Evolutionary conservation across 2,888 invertebrate genomes (phyloP).

Genomic region (Heliconius aoede): DNA sequence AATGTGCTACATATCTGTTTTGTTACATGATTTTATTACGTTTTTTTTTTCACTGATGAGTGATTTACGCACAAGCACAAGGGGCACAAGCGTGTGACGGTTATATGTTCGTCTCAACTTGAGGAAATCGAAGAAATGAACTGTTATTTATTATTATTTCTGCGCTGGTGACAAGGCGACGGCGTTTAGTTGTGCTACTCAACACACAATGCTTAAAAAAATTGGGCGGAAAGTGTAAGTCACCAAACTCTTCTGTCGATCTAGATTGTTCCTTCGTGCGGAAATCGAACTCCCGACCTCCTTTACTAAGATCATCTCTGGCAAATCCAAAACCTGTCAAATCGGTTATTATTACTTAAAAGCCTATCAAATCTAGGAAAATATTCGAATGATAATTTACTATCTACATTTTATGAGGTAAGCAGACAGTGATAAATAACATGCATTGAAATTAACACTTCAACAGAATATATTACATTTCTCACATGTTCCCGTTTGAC

Average conservation of each 20-base stretch:
- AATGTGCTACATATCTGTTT: conserved; percentile 31
- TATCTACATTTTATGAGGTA: background rate
- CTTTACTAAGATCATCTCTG: background rate
- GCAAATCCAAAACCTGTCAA: background rate
- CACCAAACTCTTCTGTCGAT: background rate
- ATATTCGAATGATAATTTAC: background rate
- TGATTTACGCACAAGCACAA: background rate
- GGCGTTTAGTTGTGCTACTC: too few relatives aligned
- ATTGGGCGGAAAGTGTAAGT: too few relatives aligned
- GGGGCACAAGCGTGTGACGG: too few relatives aligned
- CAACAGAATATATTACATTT: conserved; percentile 26
- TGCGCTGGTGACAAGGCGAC: too few relatives aligned
- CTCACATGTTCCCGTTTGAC: conserved; percentile 38
- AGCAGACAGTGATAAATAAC: background rate
- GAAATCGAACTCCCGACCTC: background rate
- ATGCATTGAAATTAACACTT: conserved; percentile 17
- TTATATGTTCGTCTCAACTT: too few relatives aligned
- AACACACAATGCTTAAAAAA: too few relatives aligned
- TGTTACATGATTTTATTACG: conserved; percentile 28
- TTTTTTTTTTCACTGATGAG: conserved; percentile 15
- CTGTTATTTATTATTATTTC: too few relatives aligned
- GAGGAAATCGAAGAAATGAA: too few relatives aligned
- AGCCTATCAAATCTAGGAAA: background rate
- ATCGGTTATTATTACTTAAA: background rate
- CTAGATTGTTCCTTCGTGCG: background rate